These are phyloP conservation scores for Lottia scabra DNA, from an alignment of 2,888 invertebrate genomes.

Conservation along the genomic window DNA sequence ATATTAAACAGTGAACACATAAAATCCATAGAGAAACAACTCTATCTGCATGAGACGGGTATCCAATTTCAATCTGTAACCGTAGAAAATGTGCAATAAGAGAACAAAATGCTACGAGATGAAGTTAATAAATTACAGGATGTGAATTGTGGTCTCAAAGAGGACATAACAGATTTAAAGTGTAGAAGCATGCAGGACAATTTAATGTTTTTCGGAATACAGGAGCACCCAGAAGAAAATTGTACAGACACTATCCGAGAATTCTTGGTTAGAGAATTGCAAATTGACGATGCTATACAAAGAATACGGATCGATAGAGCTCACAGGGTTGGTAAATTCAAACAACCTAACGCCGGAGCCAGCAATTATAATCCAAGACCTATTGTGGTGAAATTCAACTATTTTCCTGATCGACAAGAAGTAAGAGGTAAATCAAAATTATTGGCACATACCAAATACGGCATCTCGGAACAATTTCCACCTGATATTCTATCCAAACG, in stretches of 20 bases:
- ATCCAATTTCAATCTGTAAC: slow-evolving; percentile 5
- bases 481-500: background rate
- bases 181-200: background rate
- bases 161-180: background rate
- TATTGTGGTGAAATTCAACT: slow-evolving; percentile 1
- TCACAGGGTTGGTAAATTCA: background rate
- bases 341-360: background rate
- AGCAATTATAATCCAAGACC: background rate
- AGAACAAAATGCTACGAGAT: background rate
- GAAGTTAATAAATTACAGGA: background rate
- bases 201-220: background rate
- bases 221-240: background rate
- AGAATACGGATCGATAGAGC: slow-evolving; percentile 1
- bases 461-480: slow-evolving; percentile 1
- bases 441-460: background rate
- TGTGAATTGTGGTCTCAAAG: background rate
- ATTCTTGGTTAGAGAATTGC: background rate
- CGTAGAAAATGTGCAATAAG: background rate
- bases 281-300: background rate
- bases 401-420: background rate
- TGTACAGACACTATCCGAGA: background rate
- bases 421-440: background rate
- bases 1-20: background rate
- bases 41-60: background rate
- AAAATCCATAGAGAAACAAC: background rate